Conservation (phyloP, 2,113 vertebrate genomes). For the Silurus glanis region DNA sequence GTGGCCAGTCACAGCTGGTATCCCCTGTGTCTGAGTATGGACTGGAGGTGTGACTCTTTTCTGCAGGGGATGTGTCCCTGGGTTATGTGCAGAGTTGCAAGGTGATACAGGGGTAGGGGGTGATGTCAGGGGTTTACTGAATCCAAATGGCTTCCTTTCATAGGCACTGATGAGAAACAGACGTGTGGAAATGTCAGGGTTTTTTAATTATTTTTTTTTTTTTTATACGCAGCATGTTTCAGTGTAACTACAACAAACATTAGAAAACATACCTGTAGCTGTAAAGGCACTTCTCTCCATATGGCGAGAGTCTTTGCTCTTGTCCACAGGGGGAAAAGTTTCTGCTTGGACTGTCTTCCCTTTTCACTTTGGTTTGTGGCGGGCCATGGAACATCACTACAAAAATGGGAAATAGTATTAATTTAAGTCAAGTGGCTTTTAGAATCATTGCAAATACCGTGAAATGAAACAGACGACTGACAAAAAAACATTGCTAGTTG, state of each 20-base stretch:
- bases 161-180: constrained; percentile 79
- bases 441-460: no score
- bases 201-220: no score
- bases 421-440: neutral
- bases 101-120: constrained; percentile 75
- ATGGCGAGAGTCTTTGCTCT: constrained; percentile 77
- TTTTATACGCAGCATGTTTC: neutral
- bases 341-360: constrained; percentile 81
- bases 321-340: constrained; percentile 83
- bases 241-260: neutral
- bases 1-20: constrained; percentile 43
- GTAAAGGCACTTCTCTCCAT: constrained; percentile 91
- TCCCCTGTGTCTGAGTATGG: constrained; percentile 57
- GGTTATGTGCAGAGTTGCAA: constrained; percentile 56
- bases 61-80: constrained; percentile 57
- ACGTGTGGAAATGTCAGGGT: neutral
- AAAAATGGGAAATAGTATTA: constrained; percentile 23
- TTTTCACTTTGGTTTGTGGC: constrained; percentile 87
- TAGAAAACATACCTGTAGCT: constrained; percentile 80
- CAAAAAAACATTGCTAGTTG: neutral
- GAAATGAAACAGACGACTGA: neutral
- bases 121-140: constrained; percentile 82
- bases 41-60: constrained; percentile 65
- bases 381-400: constrained; percentile 89
- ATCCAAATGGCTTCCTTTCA: constrained; percentile 82